Evolutionary conservation across 2,113 vertebrate species (phyloP).

Genomic region (Piaya cayana): DNA sequence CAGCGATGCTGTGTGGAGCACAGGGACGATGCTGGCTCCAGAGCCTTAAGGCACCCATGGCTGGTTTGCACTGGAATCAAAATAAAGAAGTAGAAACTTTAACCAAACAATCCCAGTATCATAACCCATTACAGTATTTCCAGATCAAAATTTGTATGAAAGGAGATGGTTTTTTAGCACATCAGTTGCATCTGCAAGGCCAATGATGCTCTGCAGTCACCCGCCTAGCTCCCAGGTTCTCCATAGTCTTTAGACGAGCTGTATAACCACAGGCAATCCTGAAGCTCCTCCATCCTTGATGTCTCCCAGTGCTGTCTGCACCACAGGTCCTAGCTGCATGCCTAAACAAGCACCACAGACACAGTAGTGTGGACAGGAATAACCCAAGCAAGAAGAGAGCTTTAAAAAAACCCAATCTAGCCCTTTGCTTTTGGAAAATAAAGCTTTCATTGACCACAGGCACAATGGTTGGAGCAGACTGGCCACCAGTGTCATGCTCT

Average conservation of each 20-base stretch:
- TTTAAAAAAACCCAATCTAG: not conserved
- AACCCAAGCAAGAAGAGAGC: not conserved
- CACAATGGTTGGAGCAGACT: not conserved
- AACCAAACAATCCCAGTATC: not conserved
- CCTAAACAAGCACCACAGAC: not conserved
- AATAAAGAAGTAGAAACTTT: not conserved
- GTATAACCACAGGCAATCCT: not conserved
- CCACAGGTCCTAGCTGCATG: not conserved
- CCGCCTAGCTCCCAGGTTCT: not conserved
- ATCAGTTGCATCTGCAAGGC: accelerated
- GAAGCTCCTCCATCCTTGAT: not conserved
- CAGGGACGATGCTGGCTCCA: accelerated
- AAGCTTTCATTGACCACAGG: not conserved
- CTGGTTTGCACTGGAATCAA: not conserved
- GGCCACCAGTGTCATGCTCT: accelerated
- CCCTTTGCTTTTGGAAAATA: not conserved
- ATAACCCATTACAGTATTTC: not conserved
- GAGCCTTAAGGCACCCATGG: not conserved
- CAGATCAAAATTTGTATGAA: not conserved
- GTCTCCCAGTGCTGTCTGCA: accelerated
- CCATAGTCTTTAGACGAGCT: not conserved
- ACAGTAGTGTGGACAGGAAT: accelerated
- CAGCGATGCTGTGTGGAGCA: accelerated
- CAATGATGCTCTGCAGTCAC: not conserved
- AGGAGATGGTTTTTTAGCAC: not conserved